Evolutionary conservation across 1,140 invertebrate genomes (phyloP).

Genomic region (Phymastichus coffea): DNA sequence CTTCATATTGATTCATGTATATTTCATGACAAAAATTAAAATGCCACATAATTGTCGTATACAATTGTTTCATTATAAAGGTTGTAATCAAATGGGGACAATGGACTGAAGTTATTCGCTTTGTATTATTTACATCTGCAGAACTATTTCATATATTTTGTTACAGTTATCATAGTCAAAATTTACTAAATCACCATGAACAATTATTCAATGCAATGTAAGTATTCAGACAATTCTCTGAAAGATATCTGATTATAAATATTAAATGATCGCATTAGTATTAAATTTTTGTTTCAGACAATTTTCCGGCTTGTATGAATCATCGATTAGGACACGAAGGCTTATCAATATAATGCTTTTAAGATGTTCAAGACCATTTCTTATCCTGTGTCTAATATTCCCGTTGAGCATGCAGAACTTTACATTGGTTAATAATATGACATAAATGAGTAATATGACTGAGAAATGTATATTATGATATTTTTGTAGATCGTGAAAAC

Average conservation of each 20-base stretch:
- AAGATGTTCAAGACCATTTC: slow-evolving; percentile 5
- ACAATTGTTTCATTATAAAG: background rate
- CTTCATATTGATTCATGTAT: background rate
- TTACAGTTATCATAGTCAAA: slow-evolving; percentile 4
- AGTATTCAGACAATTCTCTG: too few relatives aligned
- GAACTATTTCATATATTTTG: slow-evolving; percentile 3
- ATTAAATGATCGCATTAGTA: background rate
- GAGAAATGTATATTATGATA: background rate
- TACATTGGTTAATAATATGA: slow-evolving; percentile 3
- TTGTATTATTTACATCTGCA: background rate
- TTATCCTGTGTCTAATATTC: background rate
- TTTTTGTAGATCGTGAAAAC: slow-evolving; percentile 19
- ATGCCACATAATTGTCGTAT: too few relatives aligned
- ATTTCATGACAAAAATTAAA: background rate
- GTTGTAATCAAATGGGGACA: background rate
- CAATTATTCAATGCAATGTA: background rate
- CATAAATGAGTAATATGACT: background rate
- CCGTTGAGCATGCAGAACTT: background rate
- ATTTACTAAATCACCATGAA: background rate
- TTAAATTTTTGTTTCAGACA: background rate
- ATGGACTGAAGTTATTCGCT: background rate
- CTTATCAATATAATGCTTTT: slow-evolving; percentile 8
- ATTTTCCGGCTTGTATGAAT: background rate
- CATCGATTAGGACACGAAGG: background rate
- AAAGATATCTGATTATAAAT: background rate